Percentiles rank a stretch among this genome's conserved stretches.
phyloP scores from a whole-genome alignment of 1,140 invertebrate species.

The Aphis gossypii region DNA sequence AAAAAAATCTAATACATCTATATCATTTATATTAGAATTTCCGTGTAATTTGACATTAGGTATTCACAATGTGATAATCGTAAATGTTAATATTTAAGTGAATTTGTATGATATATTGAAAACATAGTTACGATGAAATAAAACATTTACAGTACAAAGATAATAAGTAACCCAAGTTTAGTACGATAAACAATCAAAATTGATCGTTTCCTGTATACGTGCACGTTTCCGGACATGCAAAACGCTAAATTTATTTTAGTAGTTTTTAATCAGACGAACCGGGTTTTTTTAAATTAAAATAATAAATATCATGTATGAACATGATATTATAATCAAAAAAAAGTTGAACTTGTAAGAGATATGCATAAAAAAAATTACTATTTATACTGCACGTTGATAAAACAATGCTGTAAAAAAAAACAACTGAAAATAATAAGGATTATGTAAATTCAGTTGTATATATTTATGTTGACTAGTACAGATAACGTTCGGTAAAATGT shows the following conservation, averaged over 20 bases:
- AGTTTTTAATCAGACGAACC: neutral
- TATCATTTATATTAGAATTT: neutral
- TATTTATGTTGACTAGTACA: neutral
- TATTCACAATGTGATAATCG: too few species aligned
- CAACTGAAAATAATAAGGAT: neutral
- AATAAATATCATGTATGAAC: neutral
- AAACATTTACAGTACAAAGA: neutral
- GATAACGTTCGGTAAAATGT: neutral
- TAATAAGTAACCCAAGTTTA: neutral
- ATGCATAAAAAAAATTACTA: neutral
- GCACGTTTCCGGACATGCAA: neutral
- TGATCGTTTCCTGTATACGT: neutral
- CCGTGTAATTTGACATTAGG: neutral
- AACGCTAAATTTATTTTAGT: neutral
- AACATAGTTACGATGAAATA: neutral
- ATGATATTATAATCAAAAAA: neutral
- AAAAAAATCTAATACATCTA: too few species aligned
- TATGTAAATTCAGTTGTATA: neutral
- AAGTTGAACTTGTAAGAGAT: neutral
- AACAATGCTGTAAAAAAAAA: neutral
- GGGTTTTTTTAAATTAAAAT: neutral
- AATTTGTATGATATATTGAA: neutral
- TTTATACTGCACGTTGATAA: neutral
- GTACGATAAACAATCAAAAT: neutral
- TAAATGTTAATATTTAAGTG: neutral